Percentiles rank a stretch among this genome's conserved stretches.
Conservation (phyloP, 2,113 vertebrate genomes). For the Fregetta grallaria region DNA sequence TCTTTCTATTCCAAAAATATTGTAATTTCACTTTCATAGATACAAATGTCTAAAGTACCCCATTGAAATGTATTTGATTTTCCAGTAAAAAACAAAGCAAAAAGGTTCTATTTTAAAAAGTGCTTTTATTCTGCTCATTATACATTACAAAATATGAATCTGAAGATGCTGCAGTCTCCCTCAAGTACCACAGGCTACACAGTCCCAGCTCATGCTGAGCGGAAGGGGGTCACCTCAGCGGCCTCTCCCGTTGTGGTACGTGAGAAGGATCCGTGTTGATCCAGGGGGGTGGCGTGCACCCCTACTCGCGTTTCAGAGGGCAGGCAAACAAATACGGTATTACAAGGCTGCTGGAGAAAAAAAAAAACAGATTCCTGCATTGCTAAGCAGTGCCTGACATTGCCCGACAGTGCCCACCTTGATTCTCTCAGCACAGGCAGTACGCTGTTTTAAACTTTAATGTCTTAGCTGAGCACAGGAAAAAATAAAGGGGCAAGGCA, state of each 20-base stretch:
- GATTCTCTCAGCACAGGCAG: neutral
- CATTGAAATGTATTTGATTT: neutral
- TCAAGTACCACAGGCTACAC: neutral
- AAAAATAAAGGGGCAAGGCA: neutral
- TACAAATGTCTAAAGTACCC: neutral
- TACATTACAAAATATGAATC: neutral
- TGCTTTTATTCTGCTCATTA: neutral
- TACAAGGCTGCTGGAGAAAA: neutral
- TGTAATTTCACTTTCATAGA: neutral
- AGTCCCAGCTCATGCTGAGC: neutral
- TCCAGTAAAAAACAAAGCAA: neutral
- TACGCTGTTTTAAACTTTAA: neutral
- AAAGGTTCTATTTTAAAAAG: neutral
- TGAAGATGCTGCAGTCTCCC: neutral
- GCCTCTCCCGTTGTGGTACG: accelerated
- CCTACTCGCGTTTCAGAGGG: neutral
- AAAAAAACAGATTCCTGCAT: neutral
- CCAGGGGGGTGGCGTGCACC: neutral
- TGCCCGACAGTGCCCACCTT: too few species aligned
- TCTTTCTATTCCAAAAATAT: neutral
- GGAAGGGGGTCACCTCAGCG: neutral
- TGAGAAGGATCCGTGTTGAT: accelerated
- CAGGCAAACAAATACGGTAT: neutral
- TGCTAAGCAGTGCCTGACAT: neutral
- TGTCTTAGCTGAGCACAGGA: neutral